phyloP scores from a whole-genome alignment of 1,140 invertebrate genomes.

The Lasioglossum baleicum region DNA sequence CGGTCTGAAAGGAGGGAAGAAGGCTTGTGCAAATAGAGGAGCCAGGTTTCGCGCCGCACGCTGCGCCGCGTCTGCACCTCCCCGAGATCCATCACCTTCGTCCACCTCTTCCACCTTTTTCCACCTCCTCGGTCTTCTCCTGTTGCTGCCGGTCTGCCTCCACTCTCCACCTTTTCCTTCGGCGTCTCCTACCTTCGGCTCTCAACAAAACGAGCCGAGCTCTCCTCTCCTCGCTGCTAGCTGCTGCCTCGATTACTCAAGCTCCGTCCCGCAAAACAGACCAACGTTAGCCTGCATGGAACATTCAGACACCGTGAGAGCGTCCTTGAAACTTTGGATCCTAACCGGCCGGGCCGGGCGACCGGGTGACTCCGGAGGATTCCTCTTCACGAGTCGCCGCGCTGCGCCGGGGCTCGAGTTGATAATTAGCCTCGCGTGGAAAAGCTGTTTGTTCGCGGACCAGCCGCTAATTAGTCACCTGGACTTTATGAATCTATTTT shows the following conservation, averaged over 20 bases:
- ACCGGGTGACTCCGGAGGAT: conserved; percentile 11
- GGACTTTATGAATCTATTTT: conserved; percentile 5
- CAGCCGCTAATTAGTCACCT: conserved; percentile 29
- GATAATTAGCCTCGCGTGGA: conserved; percentile 41
- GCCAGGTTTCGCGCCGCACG: conserved; percentile 67
- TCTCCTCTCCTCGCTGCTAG: conserved; percentile 28
- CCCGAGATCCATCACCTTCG: conserved; percentile 64
- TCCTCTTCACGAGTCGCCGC: background rate
- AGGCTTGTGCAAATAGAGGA: conserved; percentile 69
- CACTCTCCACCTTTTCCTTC: conserved; percentile 40
- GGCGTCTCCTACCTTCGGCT: conserved; percentile 36
- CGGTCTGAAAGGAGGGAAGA: conserved; percentile 58
- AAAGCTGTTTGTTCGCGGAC: conserved; percentile 28
- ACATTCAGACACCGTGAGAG: conserved; percentile 60
- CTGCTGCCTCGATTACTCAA: conserved; percentile 53
- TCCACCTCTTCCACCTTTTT: conserved; percentile 50
- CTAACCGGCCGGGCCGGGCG: conserved; percentile 11
- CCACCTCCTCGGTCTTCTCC: conserved; percentile 28
- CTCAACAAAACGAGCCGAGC: conserved; percentile 43
- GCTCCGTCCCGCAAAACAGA: conserved; percentile 39
- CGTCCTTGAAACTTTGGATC: conserved; percentile 48
- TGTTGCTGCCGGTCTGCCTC: conserved; percentile 40
- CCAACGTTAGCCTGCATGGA: conserved; percentile 16
- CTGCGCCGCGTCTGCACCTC: conserved; percentile 65
- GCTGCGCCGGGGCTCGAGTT: no score